phyloP scores from a whole-genome alignment of 2,113 vertebrate genomes.

The Merops nubicus region DNA sequence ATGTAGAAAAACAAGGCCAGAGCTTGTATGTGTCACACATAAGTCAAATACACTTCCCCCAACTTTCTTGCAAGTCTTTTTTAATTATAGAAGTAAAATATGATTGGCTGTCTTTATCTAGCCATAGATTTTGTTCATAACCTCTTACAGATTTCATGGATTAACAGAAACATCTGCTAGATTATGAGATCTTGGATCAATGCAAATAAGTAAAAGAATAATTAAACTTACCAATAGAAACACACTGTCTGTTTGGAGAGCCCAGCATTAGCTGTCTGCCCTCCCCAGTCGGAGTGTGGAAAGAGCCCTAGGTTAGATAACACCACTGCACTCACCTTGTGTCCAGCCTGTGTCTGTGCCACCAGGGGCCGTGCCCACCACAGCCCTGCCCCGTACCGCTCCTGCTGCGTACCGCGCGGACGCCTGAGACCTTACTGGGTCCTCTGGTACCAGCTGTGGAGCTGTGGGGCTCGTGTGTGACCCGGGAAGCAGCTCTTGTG shows the following conservation, averaged over 20 bases:
- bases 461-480: not conserved
- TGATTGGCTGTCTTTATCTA: not conserved
- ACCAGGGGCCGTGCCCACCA: not conserved
- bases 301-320: not conserved
- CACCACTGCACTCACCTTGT: not conserved
- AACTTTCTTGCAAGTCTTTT: not conserved
- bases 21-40: not conserved
- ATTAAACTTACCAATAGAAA: not conserved
- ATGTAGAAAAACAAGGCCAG: not conserved
- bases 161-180: not conserved
- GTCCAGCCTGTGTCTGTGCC: not conserved
- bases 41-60: not conserved
- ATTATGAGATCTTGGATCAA: not conserved
- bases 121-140: not conserved
- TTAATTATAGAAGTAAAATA: not conserved
- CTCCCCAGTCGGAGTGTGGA: not conserved
- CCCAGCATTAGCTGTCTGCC: not conserved
- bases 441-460: no score
- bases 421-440: accelerated
- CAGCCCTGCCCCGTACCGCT: not conserved
- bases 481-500: not conserved
- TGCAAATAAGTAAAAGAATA: not conserved
- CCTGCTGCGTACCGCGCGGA: accelerated
- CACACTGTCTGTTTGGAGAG: not conserved
- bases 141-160: not conserved